Evolutionary conservation across 1,140 invertebrate genomes (phyloP).

Genomic region (Aphis gossypii): DNA sequence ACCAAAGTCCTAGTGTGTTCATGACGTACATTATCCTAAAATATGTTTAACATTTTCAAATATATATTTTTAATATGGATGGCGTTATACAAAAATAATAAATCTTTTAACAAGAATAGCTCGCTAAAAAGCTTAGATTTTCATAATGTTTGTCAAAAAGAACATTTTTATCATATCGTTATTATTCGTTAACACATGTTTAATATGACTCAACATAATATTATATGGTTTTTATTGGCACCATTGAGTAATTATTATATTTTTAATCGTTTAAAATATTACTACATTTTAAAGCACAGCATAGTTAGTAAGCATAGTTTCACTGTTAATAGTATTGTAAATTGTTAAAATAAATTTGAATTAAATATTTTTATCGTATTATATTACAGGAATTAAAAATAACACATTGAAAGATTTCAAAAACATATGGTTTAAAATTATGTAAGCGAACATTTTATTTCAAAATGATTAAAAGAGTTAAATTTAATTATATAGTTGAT

Average conservation of each 20-base stretch:
- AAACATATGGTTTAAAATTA: not conserved
- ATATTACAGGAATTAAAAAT: not conserved
- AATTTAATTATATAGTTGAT: slow-evolving; percentile 11
- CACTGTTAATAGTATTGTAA: not conserved
- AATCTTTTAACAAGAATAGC: slow-evolving; percentile 17
- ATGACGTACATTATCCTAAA: slow-evolving; percentile 36
- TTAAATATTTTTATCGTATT: slow-evolving; percentile 12
- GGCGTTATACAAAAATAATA: not conserved
- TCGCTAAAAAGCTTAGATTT: not conserved
- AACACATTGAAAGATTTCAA: not conserved
- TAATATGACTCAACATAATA: not conserved
- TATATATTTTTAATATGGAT: not conserved
- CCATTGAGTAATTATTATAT: not conserved
- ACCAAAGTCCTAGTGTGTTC: not conserved
- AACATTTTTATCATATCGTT: not conserved
- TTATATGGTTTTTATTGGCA: not conserved
- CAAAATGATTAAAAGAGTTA: not conserved
- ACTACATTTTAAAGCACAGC: not conserved
- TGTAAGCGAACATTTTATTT: not conserved
- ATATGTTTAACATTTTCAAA: not conserved
- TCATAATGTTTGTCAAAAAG: not conserved
- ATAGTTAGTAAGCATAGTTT: no score
- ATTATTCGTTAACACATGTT: not conserved
- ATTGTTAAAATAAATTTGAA: not conserved
- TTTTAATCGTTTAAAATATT: slow-evolving; percentile 15